Base-by-base conservation (phyloP, 2,113 vertebrate genomes). In the Riparia riparia region DNA sequence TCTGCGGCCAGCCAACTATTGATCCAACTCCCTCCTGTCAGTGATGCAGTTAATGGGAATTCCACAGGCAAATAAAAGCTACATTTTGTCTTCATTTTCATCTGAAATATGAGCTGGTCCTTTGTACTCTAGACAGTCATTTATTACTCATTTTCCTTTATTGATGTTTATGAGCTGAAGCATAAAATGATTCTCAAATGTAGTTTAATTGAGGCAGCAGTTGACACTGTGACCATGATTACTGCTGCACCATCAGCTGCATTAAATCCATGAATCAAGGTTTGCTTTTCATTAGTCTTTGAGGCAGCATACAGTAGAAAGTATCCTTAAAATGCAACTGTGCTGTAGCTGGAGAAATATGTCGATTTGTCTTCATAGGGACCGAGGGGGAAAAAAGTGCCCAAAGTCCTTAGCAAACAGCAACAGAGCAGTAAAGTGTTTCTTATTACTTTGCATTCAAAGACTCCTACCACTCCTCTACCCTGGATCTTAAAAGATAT, bases 81-180 rank as follows among this genome's bases (percentile, higher is more conserved):
- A 96, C 98, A 96, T 98, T 98, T 98, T 98, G 98, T 98, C 98
- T 98, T 98, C 98, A 98, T 98, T 99, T 98, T 98, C 96, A 98
- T 98, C 98, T 98, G 97, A 98, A 98, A 98, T 98, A 98, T 98
- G 96, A 98, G 98, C 98, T 98, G 98, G 97, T 98, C 98, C 97
- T 98, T 98, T 98, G 98, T 98, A 98, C 98, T 98, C 98, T 94
- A 97, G 98, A 98, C 98, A 98, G 97, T 98, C 98, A 98, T 98
- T 98, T 98, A 98, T 98, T 98, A 98, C 98, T 98, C 98, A 98
- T 98, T 98, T 98, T 98, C 98, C 97, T 98, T 98, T 98, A 98
- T 98, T 98, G 98, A 98, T 98, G 98, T 98, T 98, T 98, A 98
- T 99, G 98, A 98, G 98, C 98, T 98, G 97, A 97, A 98, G 98